Evolutionary conservation across 2,113 vertebrate species (phyloP), one percentile per base, ranked within the genome.

Genomic region (Nerophis lumbriciformis): DNA sequence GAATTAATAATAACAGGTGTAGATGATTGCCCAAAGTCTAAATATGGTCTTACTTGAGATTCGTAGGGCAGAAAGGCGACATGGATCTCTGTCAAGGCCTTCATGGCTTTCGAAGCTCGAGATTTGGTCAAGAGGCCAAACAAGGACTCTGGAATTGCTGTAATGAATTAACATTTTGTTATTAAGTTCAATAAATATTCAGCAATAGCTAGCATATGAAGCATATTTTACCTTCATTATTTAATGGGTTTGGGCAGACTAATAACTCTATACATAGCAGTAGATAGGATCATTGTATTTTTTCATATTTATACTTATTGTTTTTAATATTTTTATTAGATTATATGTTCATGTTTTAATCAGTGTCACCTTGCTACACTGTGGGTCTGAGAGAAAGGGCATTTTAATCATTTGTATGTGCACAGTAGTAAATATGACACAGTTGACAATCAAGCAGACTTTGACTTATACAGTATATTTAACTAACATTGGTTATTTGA

Each of bases 51-150:
- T 79, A 99, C 97, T 94, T 99, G 97, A 60, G 95, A 98, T 76
- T 99, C 97, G 0, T 96, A 98, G 0, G 97, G 95, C 63, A 98
- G 93, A 76, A 99, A 98, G 58, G 97, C 95, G 28, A 96, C 92
- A 84, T 99, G 96, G 88, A 99, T 97, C 86, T 99, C 97, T 0
- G 95, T 97, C 90, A 99, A 90, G 14, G 96, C 97, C 89, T 97
- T 99, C 91, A 97, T 94, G 82, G 94, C 87, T 91, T 98, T 99
- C 80, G 97, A 93, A 0, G 95, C 93, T 0, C 96, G 93, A 0
- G 97, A 99, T 75, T 99, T 99, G 53, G 97, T 96, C 89, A 99
- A 79, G 79, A 98, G 93, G 0, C 95, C 95, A 77, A 98, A 99
- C 71, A 98, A 78, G 13, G 89, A 84, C 1, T 99, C 97, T 0